Evolutionary conservation across 2,113 vertebrate species (phyloP).

Genomic region (Nothoprocta pentlandii): DNA sequence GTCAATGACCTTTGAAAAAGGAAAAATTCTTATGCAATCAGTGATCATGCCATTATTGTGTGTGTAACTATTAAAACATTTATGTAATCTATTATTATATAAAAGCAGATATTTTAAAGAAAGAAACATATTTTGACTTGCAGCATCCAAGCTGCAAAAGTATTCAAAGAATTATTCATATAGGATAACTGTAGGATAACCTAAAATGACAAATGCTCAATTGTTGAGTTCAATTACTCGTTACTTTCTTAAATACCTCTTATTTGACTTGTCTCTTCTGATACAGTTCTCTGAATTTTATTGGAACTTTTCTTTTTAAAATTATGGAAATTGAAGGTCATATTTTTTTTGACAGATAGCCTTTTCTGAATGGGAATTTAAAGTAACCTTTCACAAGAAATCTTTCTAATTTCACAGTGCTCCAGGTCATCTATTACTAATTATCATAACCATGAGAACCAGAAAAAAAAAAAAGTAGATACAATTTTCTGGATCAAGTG

Average conservation of each 20-base stretch:
- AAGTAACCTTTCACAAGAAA: background rate
- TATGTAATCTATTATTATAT: background rate
- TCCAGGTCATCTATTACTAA: slow-evolving; percentile 54
- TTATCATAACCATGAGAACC: background rate
- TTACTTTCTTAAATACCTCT: background rate
- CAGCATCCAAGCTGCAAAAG: background rate
- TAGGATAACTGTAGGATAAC: background rate
- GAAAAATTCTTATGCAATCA: background rate
- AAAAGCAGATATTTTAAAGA: slow-evolving; percentile 8
- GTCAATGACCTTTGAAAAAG: background rate
- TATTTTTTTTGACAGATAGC: background rate
- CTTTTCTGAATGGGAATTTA: background rate
- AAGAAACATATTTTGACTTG: slow-evolving; percentile 20
- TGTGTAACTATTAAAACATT: background rate
- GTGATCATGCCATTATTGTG: background rate
- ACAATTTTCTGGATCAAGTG: slow-evolving; percentile 37
- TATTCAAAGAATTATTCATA: slow-evolving; percentile 18
- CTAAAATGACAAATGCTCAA: slow-evolving; percentile 6
- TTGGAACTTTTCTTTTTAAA: background rate
- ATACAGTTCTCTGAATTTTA: background rate
- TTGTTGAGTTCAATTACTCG: background rate
- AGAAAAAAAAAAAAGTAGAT: background rate
- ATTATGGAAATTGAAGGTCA: background rate
- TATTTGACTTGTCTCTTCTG: slow-evolving; percentile 18
- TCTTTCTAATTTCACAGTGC: slow-evolving; percentile 14